A percentile compares a stretch with the other conserved stretches of the same genome.
Conservation (phyloP, 2,888 invertebrate genomes). For the Apamea epomidion region DNA sequence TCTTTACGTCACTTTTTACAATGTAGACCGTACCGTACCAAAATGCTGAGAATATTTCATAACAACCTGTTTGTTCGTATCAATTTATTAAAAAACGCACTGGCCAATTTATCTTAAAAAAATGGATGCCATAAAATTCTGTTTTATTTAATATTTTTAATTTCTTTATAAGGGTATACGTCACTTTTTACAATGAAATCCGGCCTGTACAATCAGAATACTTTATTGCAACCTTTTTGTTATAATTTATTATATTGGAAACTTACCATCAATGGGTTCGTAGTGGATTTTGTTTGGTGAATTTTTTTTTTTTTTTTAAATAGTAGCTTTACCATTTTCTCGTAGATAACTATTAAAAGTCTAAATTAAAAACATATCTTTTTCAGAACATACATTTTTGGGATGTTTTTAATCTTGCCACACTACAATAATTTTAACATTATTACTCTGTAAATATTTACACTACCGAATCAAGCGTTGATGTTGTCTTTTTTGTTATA, state of each 20-base stretch:
- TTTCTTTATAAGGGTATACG: neutral
- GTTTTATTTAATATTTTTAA: neutral
- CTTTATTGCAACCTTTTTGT: neutral
- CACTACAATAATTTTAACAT: neutral
- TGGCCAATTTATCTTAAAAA: neutral
- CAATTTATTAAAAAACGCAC: neutral
- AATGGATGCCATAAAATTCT: neutral
- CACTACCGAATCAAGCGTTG: conserved; percentile 37
- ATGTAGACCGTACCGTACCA: too few species aligned
- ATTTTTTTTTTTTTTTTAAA: neutral
- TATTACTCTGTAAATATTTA: conserved; percentile 1
- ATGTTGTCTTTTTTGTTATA: conserved; percentile 33
- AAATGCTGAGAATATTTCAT: too few species aligned
- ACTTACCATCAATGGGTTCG: neutral
- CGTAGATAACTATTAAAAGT: neutral
- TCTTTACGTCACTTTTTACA: too few species aligned
- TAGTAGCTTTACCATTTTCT: neutral
- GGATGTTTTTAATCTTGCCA: neutral
- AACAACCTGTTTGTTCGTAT: neutral
- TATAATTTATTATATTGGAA: too few species aligned
- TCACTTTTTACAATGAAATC: neutral
- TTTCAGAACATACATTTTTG: conserved; percentile 22
- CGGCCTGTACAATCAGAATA: neutral
- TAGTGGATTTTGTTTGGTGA: neutral
- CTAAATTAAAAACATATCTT: conserved; percentile 11